Conservation (phyloP, 2,113 vertebrate species). For the Nannobrachium achirus region DNA sequence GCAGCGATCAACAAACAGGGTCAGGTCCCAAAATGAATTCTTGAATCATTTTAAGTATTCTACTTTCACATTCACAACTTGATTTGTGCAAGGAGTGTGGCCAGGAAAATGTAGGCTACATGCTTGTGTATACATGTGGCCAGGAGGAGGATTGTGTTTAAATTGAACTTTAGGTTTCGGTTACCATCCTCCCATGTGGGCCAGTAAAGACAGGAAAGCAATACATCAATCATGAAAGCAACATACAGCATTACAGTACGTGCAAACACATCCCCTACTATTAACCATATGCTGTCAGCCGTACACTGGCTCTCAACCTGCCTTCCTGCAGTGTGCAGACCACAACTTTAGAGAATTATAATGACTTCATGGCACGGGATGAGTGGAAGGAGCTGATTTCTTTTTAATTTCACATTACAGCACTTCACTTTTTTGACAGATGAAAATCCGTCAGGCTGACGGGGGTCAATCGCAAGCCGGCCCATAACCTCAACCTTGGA, state of each 20-base stretch:
- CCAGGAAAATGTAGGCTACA: too few relatives aligned
- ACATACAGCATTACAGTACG: neutral
- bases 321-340: conserved; percentile 28
- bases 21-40: too few relatives aligned
- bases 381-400: conserved; percentile 45
- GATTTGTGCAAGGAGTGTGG: too few relatives aligned
- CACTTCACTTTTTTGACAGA: conserved; percentile 63
- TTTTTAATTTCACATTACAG: conserved; percentile 67
- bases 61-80: too few relatives aligned
- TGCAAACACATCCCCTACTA: neutral
- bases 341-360: conserved; percentile 30
- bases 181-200: too few relatives aligned
- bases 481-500: conserved; percentile 30
- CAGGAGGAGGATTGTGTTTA: too few relatives aligned
- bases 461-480: conserved; percentile 37
- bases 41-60: too few relatives aligned
- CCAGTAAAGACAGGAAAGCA: too few relatives aligned
- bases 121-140: too few relatives aligned
- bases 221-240: conserved; percentile 14
- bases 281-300: conserved; percentile 1
- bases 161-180: too few relatives aligned
- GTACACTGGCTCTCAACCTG: conserved; percentile 25
- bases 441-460: conserved; percentile 47
- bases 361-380: conserved; percentile 39
- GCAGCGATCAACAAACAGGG: too few relatives aligned